These are phyloP conservation scores for Lethenteron reissneri DNA, from an alignment of 2,113 vertebrate genomes.

Conservation along the genomic window DNA sequence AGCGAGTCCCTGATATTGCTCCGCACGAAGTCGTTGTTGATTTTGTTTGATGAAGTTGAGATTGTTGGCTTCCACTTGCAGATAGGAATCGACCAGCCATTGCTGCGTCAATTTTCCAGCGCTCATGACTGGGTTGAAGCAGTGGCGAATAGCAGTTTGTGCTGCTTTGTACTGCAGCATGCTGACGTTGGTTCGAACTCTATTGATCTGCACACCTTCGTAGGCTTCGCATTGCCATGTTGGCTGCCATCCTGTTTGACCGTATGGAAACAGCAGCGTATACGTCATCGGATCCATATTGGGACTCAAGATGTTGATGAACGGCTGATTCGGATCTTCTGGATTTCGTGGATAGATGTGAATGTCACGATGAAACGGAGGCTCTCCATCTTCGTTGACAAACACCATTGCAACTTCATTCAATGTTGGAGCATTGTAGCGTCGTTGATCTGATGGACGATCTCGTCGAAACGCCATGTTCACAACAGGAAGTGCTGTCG, in stretches of 20 bases:
- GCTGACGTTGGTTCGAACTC: not conserved
- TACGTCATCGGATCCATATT: not conserved
- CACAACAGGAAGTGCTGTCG: conserved; percentile 4
- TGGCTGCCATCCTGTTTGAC: not conserved
- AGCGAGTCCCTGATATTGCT: not conserved
- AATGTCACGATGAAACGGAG: not conserved
- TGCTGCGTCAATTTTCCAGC: not conserved
- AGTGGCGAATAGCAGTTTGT: not conserved
- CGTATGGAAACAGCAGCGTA: not conserved
- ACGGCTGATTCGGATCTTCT: not conserved
- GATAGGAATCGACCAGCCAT: not conserved
- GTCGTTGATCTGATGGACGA: not conserved
- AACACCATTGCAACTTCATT: conserved; percentile 4
- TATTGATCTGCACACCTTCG: not conserved
- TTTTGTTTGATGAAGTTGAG: not conserved
- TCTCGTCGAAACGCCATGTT: not conserved
- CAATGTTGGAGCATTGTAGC: not conserved
- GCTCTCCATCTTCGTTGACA: not conserved
- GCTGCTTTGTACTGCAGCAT: not conserved
- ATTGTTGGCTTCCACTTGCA: not conserved
- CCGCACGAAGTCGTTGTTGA: not conserved
- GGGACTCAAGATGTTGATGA: not conserved
- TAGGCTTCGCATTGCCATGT: not conserved
- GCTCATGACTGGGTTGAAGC: not conserved
- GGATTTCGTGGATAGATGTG: not conserved